Percentiles rank a stretch among this genome's conserved stretches.
Conservation (phyloP, 2,888 invertebrate genomes). For the Eilema griseolum region DNA sequence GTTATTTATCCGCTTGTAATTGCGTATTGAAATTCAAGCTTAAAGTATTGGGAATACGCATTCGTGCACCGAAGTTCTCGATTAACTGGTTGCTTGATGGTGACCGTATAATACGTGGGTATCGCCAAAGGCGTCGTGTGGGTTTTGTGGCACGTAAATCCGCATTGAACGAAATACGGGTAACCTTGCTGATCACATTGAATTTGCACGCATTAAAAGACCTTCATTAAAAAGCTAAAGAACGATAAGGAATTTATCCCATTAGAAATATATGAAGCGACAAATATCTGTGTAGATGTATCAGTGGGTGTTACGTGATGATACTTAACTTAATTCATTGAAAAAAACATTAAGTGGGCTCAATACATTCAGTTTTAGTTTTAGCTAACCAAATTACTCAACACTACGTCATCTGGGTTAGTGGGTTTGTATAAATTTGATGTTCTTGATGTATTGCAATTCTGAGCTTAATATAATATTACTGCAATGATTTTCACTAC, state of each 20-base stretch:
- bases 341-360: neutral
- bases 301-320: neutral
- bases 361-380: slow-evolving; percentile 19
- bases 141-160: slow-evolving; percentile 74
- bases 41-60: neutral
- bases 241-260: neutral
- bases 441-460: slow-evolving; percentile 47
- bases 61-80: slow-evolving; percentile 34
- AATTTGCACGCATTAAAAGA: slow-evolving; percentile 58
- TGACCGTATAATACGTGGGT: slow-evolving; percentile 54
- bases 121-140: slow-evolving; percentile 62
- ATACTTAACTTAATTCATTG: neutral
- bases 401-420: slow-evolving; percentile 60
- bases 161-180: slow-evolving; percentile 72
- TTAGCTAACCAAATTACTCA: slow-evolving; percentile 45
- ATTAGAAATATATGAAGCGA: neutral
- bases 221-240: slow-evolving; percentile 48
- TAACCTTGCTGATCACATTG: slow-evolving; percentile 65
- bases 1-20: slow-evolving; percentile 54
- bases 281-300: neutral
- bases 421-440: slow-evolving; percentile 57
- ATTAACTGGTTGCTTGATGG: slow-evolving; percentile 35
- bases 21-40: slow-evolving; percentile 5
- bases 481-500: slow-evolving; percentile 35
- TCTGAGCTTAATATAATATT: slow-evolving; percentile 30